phyloP scores from a whole-genome alignment of 2,888 invertebrate species.

The Eristalis tenax region DNA sequence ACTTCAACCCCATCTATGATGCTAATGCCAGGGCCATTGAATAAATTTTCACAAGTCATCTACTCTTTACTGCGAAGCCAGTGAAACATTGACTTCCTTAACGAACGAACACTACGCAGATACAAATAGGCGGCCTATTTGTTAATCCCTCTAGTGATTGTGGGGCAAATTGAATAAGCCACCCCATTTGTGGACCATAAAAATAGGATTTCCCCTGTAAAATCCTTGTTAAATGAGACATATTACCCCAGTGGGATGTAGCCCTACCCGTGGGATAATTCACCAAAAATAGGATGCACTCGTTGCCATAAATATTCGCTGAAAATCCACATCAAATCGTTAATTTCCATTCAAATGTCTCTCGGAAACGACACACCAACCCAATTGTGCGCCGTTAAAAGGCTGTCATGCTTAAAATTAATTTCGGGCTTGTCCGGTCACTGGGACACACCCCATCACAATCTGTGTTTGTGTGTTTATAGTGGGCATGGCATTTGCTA shows the following conservation, averaged over 20 bases:
- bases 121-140: slow-evolving; percentile 9
- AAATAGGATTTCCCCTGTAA: not conserved
- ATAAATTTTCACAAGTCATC: not conserved
- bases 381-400: slow-evolving; percentile 51
- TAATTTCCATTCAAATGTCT: slow-evolving; percentile 54
- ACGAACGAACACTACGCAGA: not conserved
- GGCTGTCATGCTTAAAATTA: slow-evolving; percentile 55
- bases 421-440: slow-evolving; percentile 41
- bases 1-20: not conserved
- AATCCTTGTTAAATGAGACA: slow-evolving; percentile 40
- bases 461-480: not conserved
- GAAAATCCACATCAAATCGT: slow-evolving; percentile 58
- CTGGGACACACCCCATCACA: slow-evolving; percentile 3
- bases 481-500: slow-evolving; percentile 34
- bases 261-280: slow-evolving; percentile 24
- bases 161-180: slow-evolving; percentile 17
- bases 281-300: not conserved
- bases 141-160: slow-evolving; percentile 28
- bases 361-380: slow-evolving; percentile 39
- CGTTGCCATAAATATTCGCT: slow-evolving; percentile 24
- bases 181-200: not conserved
- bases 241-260: slow-evolving; percentile 8
- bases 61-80: not conserved
- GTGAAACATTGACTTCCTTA: not conserved
- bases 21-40: not conserved